Evolutionary conservation across 2,888 invertebrate genomes (phyloP), one percentile per base, ranked within the genome.

Genomic region (Keiferia lycopersicella): DNA sequence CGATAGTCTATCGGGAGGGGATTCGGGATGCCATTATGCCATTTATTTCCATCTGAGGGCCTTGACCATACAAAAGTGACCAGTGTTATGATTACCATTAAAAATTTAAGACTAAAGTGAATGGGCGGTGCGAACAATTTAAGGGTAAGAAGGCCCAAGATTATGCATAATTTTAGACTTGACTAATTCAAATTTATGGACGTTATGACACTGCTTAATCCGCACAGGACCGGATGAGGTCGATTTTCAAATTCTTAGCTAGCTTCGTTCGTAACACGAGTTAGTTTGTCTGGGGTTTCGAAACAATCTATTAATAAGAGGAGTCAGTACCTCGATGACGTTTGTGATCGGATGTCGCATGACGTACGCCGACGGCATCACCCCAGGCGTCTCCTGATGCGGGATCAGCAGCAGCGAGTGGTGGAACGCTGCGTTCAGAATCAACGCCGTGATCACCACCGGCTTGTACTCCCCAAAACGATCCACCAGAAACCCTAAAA

Each of bases 391-490:
- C 87, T 96, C 96, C 87, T 95, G 95, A 76, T 96, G 95, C 26
- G 96, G 96, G 75, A 96, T 96, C 73, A 95, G 91, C 61, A 97
- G 92, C 73, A 98, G 87, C 3, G 96, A 94, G 78, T 96, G 95
- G 83, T 97, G 97, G 73, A 96, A 95, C 1, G 95, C 91, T 6
- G 96, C 96, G 74, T 96, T 96, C 67, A 96, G 86, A 64, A 96
- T 88, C 70, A 97, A 92, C 65, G 96, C 95, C 65, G 96, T 92
- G 69, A 97, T 94, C 65, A 98, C 95, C 26, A 97, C 95, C 0
- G 95, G 94, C 80, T 96, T 97, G 87, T 97, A 97, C 81, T 95
- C 95, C 62, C 96, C 96, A 77, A 96, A 95, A 86, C 96, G 96
- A 85, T 98, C 97, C 66, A 97, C 97, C 70, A 97, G 88, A 81